Conservation (phyloP, 2,888 invertebrate species). For the Aradus depressus region DNA sequence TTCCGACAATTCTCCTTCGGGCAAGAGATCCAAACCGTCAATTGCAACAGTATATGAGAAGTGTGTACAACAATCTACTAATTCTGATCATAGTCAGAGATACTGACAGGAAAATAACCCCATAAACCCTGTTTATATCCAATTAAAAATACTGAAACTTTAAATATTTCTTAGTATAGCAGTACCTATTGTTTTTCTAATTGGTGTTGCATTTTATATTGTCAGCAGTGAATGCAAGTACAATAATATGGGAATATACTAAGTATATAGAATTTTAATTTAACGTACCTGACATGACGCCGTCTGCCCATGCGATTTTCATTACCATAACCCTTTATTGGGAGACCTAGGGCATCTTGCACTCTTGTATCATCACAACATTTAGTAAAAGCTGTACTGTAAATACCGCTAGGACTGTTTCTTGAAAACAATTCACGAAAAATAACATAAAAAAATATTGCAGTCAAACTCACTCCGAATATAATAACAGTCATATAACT, state of each 20-base stretch:
- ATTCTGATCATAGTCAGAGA: too few species aligned
- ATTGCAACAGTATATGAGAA: too few species aligned
- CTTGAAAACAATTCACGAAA: conserved; percentile 79
- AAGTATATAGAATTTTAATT: not conserved
- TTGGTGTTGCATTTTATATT: too few species aligned
- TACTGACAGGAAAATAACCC: too few species aligned
- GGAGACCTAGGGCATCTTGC: conserved; percentile 73
- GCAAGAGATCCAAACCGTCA: too few species aligned
- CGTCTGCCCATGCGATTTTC: conserved; percentile 70
- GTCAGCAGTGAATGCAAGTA: too few species aligned
- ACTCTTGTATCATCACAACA: conserved; percentile 65
- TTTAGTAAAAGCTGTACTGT: conserved; percentile 61
- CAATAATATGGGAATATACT: not conserved
- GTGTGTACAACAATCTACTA: too few species aligned
- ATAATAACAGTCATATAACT: conserved; percentile 75
- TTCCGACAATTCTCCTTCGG: too few species aligned
- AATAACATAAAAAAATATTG: conserved; percentile 69
- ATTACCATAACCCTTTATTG: conserved; percentile 82
- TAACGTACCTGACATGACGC: conserved; percentile 56
- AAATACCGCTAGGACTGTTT: conserved; percentile 75
- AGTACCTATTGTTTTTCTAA: too few species aligned
- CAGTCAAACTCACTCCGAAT: conserved; percentile 68
- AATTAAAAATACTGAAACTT: too few species aligned
- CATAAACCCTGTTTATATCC: too few species aligned
- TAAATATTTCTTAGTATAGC: too few species aligned